phyloP scores from a whole-genome alignment of 1,140 invertebrate species.

The Drosophila rufa region DNA sequence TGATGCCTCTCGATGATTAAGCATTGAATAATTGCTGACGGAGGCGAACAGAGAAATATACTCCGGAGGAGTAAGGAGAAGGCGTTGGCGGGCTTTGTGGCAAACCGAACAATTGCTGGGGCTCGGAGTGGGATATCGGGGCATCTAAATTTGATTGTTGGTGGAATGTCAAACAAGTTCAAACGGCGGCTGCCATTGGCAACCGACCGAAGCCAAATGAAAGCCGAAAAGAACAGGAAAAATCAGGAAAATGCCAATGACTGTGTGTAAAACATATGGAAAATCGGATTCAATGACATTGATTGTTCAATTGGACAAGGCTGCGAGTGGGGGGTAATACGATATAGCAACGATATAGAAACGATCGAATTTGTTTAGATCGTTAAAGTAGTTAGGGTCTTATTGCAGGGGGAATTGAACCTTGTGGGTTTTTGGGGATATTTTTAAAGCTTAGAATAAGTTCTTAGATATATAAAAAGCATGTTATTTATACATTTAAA shows the following conservation, averaged over 20 bases:
- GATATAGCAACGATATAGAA: slow-evolving; percentile 36
- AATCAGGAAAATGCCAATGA: slow-evolving; percentile 27
- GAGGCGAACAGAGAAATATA: background rate
- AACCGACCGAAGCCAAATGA: slow-evolving; percentile 58
- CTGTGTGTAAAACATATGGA: slow-evolving; percentile 21
- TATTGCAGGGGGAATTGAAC: background rate
- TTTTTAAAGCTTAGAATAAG: background rate
- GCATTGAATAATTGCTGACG: slow-evolving; percentile 54
- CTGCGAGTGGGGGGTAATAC: slow-evolving; percentile 12
- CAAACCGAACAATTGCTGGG: slow-evolving; percentile 43
- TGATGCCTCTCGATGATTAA: slow-evolving; percentile 39
- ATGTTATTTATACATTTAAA: background rate
- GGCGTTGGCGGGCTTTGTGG: slow-evolving; percentile 22
- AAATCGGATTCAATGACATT: slow-evolving; percentile 45
- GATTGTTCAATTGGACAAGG: slow-evolving; percentile 35
- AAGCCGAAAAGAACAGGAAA: slow-evolving; percentile 32
- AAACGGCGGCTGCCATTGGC: slow-evolving; percentile 70
- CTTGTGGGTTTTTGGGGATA: background rate
- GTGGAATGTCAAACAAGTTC: slow-evolving; percentile 74
- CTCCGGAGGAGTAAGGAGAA: background rate
- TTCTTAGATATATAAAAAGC: background rate
- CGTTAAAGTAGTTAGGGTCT: slow-evolving; percentile 23
- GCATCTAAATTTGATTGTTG: slow-evolving; percentile 59
- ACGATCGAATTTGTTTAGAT: slow-evolving; percentile 34
- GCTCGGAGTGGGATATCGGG: slow-evolving; percentile 19